Evolutionary conservation across 2,888 invertebrate genomes (phyloP).

Genomic region (Phyllotreta striolata): DNA sequence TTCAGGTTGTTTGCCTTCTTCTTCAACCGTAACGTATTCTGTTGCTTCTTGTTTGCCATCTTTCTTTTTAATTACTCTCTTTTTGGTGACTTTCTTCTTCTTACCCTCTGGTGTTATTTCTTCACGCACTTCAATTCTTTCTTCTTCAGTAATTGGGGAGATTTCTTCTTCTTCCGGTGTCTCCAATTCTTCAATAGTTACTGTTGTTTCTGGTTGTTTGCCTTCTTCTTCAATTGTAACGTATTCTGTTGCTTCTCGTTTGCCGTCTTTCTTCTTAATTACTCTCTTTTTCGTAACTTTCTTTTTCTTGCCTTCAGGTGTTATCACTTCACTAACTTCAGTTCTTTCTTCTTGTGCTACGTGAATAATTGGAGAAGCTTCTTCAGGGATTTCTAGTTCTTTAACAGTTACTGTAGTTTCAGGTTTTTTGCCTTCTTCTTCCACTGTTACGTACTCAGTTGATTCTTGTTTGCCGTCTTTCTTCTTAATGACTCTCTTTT

Average conservation of each 20-base stretch:
- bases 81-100: constrained; percentile 49
- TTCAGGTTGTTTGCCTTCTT: constrained; percentile 51
- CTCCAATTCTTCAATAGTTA: too few relatives aligned
- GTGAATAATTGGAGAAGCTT: too few relatives aligned
- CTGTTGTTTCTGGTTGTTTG: constrained; percentile 49
- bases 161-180: constrained; percentile 41
- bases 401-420: constrained; percentile 51
- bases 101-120: constrained; percentile 43
- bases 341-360: too few relatives aligned
- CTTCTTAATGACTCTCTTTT: constrained; percentile 47
- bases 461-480: constrained; percentile 50
- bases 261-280: constrained; percentile 51
- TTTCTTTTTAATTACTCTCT: constrained; percentile 45
- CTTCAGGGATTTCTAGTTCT: constrained; percentile 35
- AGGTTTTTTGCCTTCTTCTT: constrained; percentile 46
- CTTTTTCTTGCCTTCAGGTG: constrained; percentile 45
- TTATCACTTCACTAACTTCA: constrained; percentile 43
- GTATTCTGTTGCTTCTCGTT: constrained; percentile 50
- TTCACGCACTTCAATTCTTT: constrained; percentile 47
- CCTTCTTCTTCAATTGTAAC: constrained; percentile 54
- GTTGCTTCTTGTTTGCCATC: constrained; percentile 56
- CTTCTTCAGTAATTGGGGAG: constrained; percentile 7
- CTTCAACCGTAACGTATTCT: constrained; percentile 59
- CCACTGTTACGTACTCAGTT: constrained; percentile 52
- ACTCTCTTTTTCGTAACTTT: constrained; percentile 51